Evolutionary conservation across 2,888 invertebrate genomes (phyloP).

Genomic region (Brassicogethes aeneus): DNA sequence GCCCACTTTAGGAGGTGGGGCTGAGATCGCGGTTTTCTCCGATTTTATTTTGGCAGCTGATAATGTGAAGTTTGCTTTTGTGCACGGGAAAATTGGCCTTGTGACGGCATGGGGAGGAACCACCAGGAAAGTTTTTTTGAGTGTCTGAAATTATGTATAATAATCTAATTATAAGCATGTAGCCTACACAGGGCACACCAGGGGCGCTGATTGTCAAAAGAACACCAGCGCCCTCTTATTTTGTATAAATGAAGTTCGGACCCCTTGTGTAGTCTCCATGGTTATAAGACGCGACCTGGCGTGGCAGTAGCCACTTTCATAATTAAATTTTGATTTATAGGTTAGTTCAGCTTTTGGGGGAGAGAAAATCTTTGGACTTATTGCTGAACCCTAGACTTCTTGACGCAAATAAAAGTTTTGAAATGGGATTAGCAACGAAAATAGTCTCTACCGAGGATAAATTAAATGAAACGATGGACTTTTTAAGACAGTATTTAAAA

Average conservation of each 20-base stretch:
- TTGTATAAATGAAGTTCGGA: too few species aligned
- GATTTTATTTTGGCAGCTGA: slow-evolving; percentile 30
- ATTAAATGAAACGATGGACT: slow-evolving; percentile 22
- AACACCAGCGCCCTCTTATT: too few species aligned
- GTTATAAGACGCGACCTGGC: too few species aligned
- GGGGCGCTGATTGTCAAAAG: too few species aligned
- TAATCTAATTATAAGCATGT: too few species aligned
- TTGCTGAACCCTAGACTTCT: slow-evolving; percentile 27
- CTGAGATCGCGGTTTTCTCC: slow-evolving; percentile 29
- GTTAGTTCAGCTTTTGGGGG: slow-evolving; percentile 27
- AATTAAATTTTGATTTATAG: too few species aligned
- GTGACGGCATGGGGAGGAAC: slow-evolving; percentile 34
- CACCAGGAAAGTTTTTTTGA: slow-evolving; percentile 18
- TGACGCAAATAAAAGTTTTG: slow-evolving; percentile 26
- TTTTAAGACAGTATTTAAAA: slow-evolving; percentile 23
- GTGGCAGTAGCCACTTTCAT: too few species aligned
- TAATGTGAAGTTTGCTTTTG: slow-evolving; percentile 29
- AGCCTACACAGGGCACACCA: too few species aligned
- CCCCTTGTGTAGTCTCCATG: too few species aligned
- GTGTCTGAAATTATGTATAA: slow-evolving; percentile 1
- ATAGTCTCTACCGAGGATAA: slow-evolving; percentile 19
- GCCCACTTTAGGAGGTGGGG: slow-evolving; percentile 31
- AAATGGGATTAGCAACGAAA: slow-evolving; percentile 25
- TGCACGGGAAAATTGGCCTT: slow-evolving; percentile 34
- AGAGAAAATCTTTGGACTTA: slow-evolving; percentile 27